Percentiles rank a stretch among this genome's conserved stretches.
These are phyloP conservation scores for Limnephilus auricula DNA, from an alignment of 2,888 invertebrate genomes.

Conservation along the genomic window DNA sequence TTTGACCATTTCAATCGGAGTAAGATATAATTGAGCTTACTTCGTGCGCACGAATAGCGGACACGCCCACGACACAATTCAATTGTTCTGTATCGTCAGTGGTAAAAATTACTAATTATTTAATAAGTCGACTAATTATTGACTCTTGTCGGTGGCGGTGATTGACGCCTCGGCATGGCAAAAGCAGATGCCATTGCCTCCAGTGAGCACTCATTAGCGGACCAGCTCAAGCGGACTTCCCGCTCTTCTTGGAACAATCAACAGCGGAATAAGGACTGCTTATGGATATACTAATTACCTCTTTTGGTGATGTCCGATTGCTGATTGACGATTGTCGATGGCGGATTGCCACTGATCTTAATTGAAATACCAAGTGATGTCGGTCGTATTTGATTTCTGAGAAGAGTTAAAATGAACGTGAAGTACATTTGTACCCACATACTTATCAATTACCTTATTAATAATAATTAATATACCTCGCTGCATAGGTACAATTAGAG, in stretches of 20 bases:
- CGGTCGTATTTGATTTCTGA: not conserved
- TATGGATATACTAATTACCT: not conserved
- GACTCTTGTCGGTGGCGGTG: not conserved
- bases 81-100: not conserved
- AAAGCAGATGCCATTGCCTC: not conserved
- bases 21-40: not conserved
- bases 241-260: not conserved
- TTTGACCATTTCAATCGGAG: not conserved
- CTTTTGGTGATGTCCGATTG: not conserved
- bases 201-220: constrained; percentile 11
- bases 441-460: no score
- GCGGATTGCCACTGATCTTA: not conserved
- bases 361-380: not conserved
- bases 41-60: not conserved
- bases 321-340: not conserved
- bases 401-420: not conserved
- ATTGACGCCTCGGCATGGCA: not conserved
- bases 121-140: not conserved
- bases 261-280: not conserved
- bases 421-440: no score
- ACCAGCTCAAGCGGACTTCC: constrained; percentile 11
- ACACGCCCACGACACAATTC: not conserved
- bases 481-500: no score
- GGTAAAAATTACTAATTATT: not conserved
- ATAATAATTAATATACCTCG: no score